These are phyloP conservation scores for Drosophila planitibia DNA, from an alignment of 2,888 invertebrate genomes.

Conservation along the genomic window DNA sequence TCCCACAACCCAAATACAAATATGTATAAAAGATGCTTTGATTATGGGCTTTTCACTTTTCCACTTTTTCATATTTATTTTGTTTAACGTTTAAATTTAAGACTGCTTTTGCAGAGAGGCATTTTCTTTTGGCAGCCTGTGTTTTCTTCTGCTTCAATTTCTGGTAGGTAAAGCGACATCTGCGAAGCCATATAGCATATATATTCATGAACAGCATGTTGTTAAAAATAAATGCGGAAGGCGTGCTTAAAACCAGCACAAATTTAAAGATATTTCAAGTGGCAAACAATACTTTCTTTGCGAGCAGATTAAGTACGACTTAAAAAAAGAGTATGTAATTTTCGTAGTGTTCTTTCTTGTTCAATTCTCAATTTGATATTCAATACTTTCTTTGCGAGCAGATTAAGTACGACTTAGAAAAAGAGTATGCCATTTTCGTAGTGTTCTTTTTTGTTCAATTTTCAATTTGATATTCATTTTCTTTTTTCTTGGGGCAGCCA, in stretches of 20 bases:
- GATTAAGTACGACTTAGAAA: too few relatives aligned
- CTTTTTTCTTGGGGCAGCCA: neutral
- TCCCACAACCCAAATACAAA: neutral
- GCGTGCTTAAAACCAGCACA: neutral
- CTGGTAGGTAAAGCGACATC: too few relatives aligned
- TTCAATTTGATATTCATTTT: too few relatives aligned
- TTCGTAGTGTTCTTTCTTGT: neutral
- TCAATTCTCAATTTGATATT: neutral
- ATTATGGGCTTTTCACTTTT: neutral
- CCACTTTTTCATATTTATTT: neutral
- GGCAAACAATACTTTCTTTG: too few relatives aligned
- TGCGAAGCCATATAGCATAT: neutral
- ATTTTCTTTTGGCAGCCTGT: neutral
- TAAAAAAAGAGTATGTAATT: neutral
- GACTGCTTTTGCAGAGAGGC: rapidly evolving
- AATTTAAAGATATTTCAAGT: neutral
- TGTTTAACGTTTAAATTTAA: neutral
- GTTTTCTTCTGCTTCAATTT: neutral
- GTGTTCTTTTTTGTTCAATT: too few relatives aligned
- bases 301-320: too few relatives aligned
- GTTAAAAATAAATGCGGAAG: neutral
- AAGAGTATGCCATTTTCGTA: too few relatives aligned
- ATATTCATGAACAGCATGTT: neutral
- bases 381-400: too few relatives aligned
- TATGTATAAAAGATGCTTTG: neutral